Percentiles rank a stretch among this genome's conserved stretches.
Evolutionary conservation across 2,888 invertebrate genomes (phyloP).

Genomic region (Entomobrya multifasciata): DNA sequence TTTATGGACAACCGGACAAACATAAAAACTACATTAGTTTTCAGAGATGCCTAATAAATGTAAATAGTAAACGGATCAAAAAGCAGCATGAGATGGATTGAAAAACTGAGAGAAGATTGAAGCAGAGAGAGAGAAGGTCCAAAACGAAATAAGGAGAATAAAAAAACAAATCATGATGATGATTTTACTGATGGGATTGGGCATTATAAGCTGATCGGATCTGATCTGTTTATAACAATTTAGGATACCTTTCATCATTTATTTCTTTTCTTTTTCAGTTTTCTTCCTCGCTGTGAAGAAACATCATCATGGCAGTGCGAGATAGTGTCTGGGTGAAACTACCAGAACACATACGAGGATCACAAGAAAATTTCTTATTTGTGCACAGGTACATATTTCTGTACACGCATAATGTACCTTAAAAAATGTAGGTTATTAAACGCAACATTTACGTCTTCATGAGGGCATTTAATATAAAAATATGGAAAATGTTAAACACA

Average conservation of each 20-base stretch:
- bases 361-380: constrained; percentile 8
- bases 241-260: constrained; percentile 65
- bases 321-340: constrained; percentile 65
- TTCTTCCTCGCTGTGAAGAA: constrained; percentile 4
- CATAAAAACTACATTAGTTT: too few species aligned
- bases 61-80: too few species aligned
- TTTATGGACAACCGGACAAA: too few species aligned
- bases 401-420: constrained; percentile 21
- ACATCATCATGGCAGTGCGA: too few species aligned
- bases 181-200: constrained; percentile 1
- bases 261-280: too few species aligned
- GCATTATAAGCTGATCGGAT: constrained; percentile 58
- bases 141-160: not conserved
- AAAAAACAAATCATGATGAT: constrained; percentile 23
- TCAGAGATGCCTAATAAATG: too few species aligned
- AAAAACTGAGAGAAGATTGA: constrained; percentile 25
- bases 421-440: constrained; percentile 53
- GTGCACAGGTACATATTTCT: too few species aligned
- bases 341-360: constrained; percentile 2
- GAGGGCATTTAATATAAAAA: too few species aligned
- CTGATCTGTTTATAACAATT: constrained; percentile 65
- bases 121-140: constrained; percentile 37
- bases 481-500: too few species aligned
- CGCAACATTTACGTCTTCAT: constrained; percentile 47
- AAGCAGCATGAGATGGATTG: constrained; percentile 71